Evolutionary conservation across 1,140 invertebrate species (phyloP), one percentile per base, ranked within the genome.

Genomic region (Chironomus tepperi): DNA sequence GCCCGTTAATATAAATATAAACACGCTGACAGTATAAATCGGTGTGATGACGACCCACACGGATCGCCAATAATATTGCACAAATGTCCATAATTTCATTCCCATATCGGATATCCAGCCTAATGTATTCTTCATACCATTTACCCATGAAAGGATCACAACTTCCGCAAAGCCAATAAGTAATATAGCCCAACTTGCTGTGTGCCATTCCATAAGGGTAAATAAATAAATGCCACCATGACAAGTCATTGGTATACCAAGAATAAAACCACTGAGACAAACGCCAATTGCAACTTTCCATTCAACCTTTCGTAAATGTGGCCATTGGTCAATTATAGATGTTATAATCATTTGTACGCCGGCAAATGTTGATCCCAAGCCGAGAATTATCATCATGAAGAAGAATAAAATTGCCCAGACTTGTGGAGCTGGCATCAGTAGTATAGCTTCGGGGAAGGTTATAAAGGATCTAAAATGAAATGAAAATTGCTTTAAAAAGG

Each of bases 371-470:
- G 16, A 19, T 19, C 65, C 94, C 76, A 98, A 88, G 42, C 96
- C 96, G 7, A 98, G 87, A 74, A 96, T 89, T 76, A 98, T 93
- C 19, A 98, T 84, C 96, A 98, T 98, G 15, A 93, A 81, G 82
- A 98, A 98, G 83, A 98, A 98, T 1, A 97, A 84, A 0, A 95
- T 82, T 0, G 95, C 88, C 94, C 96, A 98, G 42, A 96, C 84
- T 78, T 95, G 91, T 0, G 95, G 90, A 34, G 92, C 88, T 0
- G 96, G 95, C 76, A 98, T 84, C 81, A 93, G 93, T 0, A 91
- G 87, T 24, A 97, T 91, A 0, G 95, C 94, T 79, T 96, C 92
- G 0, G 95, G 95, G 83, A 97, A 97, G 0, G 95, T 95, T 76
- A 96, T 89, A 80, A 96, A 98, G 19, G 24, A 34, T 5, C 24